Percentiles rank a stretch among this genome's conserved stretches.
Conservation (phyloP, 2,797 vertebrate species). For the Xenopus petersii region DNA sequence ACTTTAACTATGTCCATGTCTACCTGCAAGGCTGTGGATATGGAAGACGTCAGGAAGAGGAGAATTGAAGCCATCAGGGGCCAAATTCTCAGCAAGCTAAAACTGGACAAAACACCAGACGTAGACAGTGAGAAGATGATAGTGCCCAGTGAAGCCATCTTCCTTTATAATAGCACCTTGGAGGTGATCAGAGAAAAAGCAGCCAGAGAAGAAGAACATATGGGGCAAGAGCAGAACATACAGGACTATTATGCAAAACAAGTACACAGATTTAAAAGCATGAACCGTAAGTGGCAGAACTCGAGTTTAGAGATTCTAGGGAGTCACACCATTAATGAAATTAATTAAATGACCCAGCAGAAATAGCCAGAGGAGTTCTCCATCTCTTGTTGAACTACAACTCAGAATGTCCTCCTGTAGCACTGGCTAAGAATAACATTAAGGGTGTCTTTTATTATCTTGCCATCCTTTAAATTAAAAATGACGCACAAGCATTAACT, state of each 20-base stretch:
- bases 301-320: too few species aligned
- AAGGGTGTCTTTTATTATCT: too few species aligned
- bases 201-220: constrained; percentile 48
- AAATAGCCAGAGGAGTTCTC: too few species aligned
- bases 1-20: constrained; percentile 67
- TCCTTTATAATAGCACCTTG: constrained; percentile 85
- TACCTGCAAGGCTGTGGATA: constrained; percentile 86
- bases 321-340: too few species aligned
- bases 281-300: constrained; percentile 8
- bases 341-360: too few species aligned
- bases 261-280: constrained; percentile 73
- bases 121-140: constrained; percentile 60
- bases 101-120: constrained; percentile 74
- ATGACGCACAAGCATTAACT: too few species aligned
- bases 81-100: constrained; percentile 89
- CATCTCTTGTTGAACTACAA: too few species aligned
- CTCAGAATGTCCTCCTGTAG: too few species aligned
- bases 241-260: constrained; percentile 89
- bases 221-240: constrained; percentile 63
- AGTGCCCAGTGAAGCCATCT: constrained; percentile 66
- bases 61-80: constrained; percentile 90
- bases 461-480: too few species aligned
- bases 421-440: too few species aligned
- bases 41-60: constrained; percentile 82
- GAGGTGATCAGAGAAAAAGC: constrained; percentile 72